Base-by-base conservation (phyloP, 1,140 invertebrate species). In the Brachystomella parvula region DNA sequence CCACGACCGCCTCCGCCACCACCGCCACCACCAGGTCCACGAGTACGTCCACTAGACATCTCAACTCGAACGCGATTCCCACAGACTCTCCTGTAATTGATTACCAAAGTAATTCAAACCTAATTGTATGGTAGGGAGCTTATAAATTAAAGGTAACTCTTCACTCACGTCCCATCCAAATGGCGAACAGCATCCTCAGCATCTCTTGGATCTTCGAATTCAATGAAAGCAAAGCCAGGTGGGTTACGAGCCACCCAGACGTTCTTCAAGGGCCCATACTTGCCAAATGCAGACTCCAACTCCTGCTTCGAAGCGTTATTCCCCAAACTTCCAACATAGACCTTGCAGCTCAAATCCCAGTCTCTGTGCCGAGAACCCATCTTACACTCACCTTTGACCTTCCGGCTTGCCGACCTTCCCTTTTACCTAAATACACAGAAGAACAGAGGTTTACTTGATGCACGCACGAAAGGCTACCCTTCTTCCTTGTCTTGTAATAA, bases 251-350 rank as follows among this genome's bases (percentile, higher is more conserved):
- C 94, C 24, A 99, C 94, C 95, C 95, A 98, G 15, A 98, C 94
- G 81, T 96, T 98, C 76, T 90, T 85, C 66, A 98, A 82, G 31
- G 90, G 89, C 1, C 96, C 96, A 81, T 93, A 98, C 81, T 95
- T 94, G 68, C 86, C 86, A 77, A 98, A 98, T 21, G 90, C 86
- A 76, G 87, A 89, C 78, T 94, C 91, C 70, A 94, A 89, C 79
- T 94, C 91, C 78, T 90, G 88, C 80, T 93, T 93, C 63, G 91
- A 92, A 12, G 90, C 90, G 75, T 89, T 90, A 61, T 88, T 91
- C 12, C 90, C 90, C 44, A 99, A 81, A 79, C 97, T 96, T 26
- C 96, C 96, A n/a, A 99, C 92, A 78, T 99, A 99, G 0, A 99
- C 93, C 81, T 99, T 99, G 79, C 93, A 96, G 26, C 92, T 90